phyloP scores from a whole-genome alignment of 2,888 invertebrate species.

The Bimastos eiseni region DNA sequence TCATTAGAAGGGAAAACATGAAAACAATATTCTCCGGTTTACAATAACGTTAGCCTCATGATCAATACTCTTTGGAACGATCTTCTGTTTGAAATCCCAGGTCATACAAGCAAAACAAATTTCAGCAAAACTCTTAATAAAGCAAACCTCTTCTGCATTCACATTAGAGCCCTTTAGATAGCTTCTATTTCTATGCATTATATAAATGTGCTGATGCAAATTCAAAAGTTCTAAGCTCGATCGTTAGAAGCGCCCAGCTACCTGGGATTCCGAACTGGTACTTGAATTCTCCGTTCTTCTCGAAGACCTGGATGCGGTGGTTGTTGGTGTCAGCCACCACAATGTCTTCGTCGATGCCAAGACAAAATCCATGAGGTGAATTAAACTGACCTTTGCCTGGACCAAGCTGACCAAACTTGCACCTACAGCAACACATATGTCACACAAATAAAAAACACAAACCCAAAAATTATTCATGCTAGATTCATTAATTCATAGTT shows the following conservation, averaged over 20 bases:
- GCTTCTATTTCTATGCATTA: too few relatives aligned
- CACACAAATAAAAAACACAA: neutral
- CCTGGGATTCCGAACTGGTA: conserved; percentile 93
- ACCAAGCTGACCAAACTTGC: conserved; percentile 91
- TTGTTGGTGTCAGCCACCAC: conserved; percentile 94
- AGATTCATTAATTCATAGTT: too few relatives aligned
- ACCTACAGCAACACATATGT: conserved; percentile 61
- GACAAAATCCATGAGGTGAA: conserved; percentile 94
- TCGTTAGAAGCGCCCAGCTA: neutral
- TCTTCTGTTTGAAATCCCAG: neutral
- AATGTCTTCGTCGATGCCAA: conserved; percentile 91
- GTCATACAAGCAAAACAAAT: too few relatives aligned
- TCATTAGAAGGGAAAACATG: neutral
- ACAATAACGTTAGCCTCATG: neutral
- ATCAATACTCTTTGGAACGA: neutral
- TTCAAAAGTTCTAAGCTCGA: neutral
- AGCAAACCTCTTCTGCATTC: too few relatives aligned
- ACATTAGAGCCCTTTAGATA: too few relatives aligned
- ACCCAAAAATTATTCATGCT: neutral
- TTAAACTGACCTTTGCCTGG: conserved; percentile 91
- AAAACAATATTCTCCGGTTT: neutral
- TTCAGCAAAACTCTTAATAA: too few relatives aligned
- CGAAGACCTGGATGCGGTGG: conserved; percentile 91
- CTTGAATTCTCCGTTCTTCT: conserved; percentile 88
- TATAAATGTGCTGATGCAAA: too few relatives aligned